Percentiles rank a stretch among this genome's conserved stretches.
Conservation (phyloP, 1,140 invertebrate species). For the Caenorhabditis briggsae region DNA sequence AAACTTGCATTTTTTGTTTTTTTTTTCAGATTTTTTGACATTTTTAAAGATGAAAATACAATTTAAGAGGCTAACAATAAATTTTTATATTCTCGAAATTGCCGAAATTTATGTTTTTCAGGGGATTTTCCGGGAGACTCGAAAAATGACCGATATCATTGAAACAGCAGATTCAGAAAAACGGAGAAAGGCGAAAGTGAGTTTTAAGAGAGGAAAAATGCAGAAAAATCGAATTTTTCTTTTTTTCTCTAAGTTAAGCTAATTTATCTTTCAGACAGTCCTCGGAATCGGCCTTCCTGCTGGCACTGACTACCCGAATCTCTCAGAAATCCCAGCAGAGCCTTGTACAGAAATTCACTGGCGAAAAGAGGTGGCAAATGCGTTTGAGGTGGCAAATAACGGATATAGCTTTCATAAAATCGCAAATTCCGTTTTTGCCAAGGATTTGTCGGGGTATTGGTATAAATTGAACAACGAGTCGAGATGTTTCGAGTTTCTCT, state of each 20-base stretch:
- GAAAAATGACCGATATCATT: no score
- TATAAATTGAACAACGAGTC: constrained; percentile 37
- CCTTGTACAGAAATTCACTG: background rate
- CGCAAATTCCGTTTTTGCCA: constrained; percentile 4
- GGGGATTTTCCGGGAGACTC: no score
- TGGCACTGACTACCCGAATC: constrained; percentile 29
- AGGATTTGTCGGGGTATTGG: constrained; percentile 41
- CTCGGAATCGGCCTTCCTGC: constrained; percentile 8
- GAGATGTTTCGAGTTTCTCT: constrained; percentile 21
- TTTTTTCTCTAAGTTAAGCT: background rate
- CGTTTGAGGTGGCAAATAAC: constrained; percentile 18
- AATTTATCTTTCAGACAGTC: background rate
- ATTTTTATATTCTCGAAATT: no score
- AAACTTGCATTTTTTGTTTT: background rate
- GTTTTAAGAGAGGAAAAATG: background rate
- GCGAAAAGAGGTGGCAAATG: constrained; percentile 11
- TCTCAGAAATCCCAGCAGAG: background rate
- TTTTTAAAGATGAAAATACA: background rate
- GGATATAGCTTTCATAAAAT: constrained; percentile 34
- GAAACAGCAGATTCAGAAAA: no score
- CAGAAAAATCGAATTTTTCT: background rate
- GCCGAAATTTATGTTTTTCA: no score
- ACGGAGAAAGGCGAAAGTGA: no score
- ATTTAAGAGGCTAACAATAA: background rate
- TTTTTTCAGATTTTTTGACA: background rate